Base-by-base conservation (phyloP, 1,140 invertebrate genomes). In the Mercenaria mercenaria region DNA sequence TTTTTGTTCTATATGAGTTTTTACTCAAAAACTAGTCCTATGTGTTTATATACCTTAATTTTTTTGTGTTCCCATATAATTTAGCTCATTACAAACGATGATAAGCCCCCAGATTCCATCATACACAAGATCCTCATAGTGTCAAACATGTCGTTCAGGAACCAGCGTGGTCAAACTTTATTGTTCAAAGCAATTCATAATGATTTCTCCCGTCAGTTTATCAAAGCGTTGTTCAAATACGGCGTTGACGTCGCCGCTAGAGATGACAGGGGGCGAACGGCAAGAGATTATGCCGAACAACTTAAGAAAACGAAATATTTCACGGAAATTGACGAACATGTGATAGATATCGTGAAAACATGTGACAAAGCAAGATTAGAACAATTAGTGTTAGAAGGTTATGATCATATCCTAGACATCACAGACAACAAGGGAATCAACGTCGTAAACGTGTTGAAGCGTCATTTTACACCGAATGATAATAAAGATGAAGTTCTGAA, bases 111-210 rank as follows among this genome's bases (percentile, higher is more conserved):
- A 18, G 77, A 91, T 32, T 41, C 74, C 41, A 90, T 92, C 34
- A 81, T 88, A 23, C 80, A 91, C 69, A 85, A 86, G n/a, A 82
- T 92, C 20, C 61, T 92, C 0, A 56, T 23, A 41, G 69, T 37
- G 6, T 86, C 90, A 0, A 87, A 92, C 69, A 72, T 92, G 74
- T 79, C 61, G 15, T 34, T 41, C 1, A 34, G 91, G n/a, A 81
- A 92, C 79, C 85, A 74, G 41, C 37, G 69, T 0, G 91, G 91
- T 18, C 91, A 92, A 59, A 90, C 90, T 1, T 34, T 90, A 15
- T 47, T 92, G 1, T 91, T 90, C 67, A 88, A 90, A 39, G 91
- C 91, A 10, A 92, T 92, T 67, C 2, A n/a, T 10, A 23, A 83
- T 29, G 56, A 89, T 13, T 64, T 89, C 26, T 82, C 90, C 10